A percentile compares a stretch with the other conserved stretches of the same genome.
Evolutionary conservation across 2,888 invertebrate genomes (phyloP).

Genomic region (Deroplatys truncata): DNA sequence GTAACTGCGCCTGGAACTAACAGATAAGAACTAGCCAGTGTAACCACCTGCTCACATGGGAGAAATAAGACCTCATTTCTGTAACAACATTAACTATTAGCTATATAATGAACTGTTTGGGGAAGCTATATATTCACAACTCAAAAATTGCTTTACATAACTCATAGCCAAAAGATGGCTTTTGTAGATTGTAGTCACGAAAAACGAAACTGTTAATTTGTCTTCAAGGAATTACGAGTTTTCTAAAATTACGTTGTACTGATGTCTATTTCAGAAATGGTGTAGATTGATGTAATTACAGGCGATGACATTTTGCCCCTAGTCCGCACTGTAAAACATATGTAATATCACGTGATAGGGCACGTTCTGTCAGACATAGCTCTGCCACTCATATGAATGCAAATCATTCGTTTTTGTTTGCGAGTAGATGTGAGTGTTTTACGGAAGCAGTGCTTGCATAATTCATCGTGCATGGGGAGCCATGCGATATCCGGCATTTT

Average conservation of each 20-base stretch:
- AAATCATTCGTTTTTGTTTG: background rate
- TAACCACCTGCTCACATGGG: no score
- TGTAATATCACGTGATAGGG: background rate
- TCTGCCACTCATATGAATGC: background rate
- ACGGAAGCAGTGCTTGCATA: background rate
- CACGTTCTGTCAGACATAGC: background rate
- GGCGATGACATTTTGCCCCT: background rate
- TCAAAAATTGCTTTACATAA: no score
- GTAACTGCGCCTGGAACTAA: no score
- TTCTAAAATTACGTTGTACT: background rate
- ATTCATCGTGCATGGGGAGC: background rate
- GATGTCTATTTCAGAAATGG: background rate
- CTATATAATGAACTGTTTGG: no score
- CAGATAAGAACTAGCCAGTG: no score
- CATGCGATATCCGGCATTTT: background rate
- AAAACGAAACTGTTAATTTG: no score
- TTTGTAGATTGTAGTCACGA: no score
- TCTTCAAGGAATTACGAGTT: no score
- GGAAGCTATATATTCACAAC: no score
- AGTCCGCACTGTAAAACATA: background rate
- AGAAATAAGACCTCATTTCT: no score
- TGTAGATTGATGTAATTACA: background rate
- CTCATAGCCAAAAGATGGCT: no score
- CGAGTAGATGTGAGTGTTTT: background rate
- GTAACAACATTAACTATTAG: no score